Evolutionary conservation across 2,888 invertebrate genomes (phyloP), one percentile per base, ranked within the genome.

Genomic region (Adelognathus sp.): DNA sequence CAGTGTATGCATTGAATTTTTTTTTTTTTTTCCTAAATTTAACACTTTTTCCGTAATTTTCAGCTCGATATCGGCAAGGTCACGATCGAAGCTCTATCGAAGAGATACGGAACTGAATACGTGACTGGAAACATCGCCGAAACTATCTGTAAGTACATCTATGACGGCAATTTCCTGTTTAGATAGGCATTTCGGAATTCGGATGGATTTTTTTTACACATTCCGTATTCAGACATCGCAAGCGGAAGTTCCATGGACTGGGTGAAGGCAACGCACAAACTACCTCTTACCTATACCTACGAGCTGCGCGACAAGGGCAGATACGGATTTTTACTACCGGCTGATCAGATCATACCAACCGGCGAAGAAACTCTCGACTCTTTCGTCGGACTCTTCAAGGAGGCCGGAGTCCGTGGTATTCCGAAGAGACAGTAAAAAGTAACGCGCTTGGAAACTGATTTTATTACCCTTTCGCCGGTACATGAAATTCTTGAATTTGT

Each of bases 211-310:
- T 18, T 18, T 21, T 21, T 3, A 18, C n/a, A n/a, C n/a, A n/a
- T 67, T 1, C 16, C 41, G 31, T n/a, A 36, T 87, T 4, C 87
- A 95, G 95, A 95, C 88, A 92, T 93, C 0, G 94, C 95, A 0
- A 94, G 94, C 4, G 96, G 96, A 0, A 92, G 93, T 1, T 93
- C 94, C 29, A 92, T 94, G 80, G 97, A 97, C 87, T 97, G 96
- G 95, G 95, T 94, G 0, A 95, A 96, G 85, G 95, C 94, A 4
- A 93, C 92, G 0, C 93, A 93, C 60, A 93, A 94, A 41, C 93
- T 95, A 0, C 95, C 95, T 1, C 92, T 96, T n/a, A 93, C 94
- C 0, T 96, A 94, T 80, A 95, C 95, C 0, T 95, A 95, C 81
- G 95, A 96, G 86, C 92, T 96, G 0, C 92, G 95, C 14, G 96